Percentiles rank a stretch among this genome's conserved stretches.
These are phyloP conservation scores for Psittacula derbiana DNA, from an alignment of 2,797 vertebrate species.

Conservation along the genomic window DNA sequence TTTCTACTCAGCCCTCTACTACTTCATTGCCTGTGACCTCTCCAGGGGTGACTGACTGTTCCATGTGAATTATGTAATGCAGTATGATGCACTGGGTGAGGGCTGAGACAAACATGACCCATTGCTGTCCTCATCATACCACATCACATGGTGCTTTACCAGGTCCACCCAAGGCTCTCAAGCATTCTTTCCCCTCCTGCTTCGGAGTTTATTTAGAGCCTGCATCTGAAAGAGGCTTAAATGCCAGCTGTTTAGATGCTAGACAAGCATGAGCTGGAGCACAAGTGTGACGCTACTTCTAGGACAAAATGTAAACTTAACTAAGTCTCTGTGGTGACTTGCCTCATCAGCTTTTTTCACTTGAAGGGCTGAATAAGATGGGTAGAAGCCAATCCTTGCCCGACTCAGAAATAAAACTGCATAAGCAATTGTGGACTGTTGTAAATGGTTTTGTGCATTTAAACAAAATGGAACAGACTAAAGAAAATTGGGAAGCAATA, in stretches of 20 bases:
- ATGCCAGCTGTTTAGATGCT: background rate
- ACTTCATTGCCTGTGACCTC: background rate
- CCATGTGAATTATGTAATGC: background rate
- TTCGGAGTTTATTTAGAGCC: background rate
- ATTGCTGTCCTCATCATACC: background rate
- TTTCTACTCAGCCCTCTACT: background rate
- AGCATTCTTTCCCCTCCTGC: background rate
- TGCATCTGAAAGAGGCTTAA: background rate
- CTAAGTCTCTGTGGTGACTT: background rate
- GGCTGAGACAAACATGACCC: background rate
- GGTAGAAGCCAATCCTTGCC: background rate
- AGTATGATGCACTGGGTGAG: background rate
- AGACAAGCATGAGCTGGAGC: background rate
- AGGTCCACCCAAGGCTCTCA: background rate
- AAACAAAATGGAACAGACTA: background rate
- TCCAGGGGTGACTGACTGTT: background rate
- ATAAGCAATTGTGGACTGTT: background rate
- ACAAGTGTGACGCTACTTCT: background rate
- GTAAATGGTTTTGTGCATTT: background rate
- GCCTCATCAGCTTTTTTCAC: background rate
- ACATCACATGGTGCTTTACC: rapidly evolving
- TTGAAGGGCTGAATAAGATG: background rate
- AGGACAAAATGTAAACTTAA: background rate
- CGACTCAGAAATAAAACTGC: background rate
- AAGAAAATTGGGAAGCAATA: background rate